Percentiles rank a stretch among this genome's conserved stretches.
These are phyloP conservation scores for Tamandua tetradactyla DNA, from an alignment of 2,797 vertebrate species.

Conservation along the genomic window DNA sequence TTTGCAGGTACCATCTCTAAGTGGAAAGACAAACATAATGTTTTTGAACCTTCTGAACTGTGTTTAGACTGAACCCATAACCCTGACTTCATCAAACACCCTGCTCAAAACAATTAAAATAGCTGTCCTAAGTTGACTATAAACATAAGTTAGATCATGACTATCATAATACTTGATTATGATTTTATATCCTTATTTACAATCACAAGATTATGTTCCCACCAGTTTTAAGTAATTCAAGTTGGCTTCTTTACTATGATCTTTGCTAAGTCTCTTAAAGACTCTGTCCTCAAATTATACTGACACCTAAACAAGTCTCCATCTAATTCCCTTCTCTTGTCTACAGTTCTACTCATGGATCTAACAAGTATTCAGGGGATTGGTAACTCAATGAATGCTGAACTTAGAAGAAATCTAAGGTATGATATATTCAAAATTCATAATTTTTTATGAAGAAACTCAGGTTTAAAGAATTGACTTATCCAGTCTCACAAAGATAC, in stretches of 20 bases:
- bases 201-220: background rate
- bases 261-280: background rate
- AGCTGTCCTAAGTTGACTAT: background rate
- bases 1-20: no score
- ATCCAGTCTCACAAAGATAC: background rate
- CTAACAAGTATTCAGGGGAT: background rate
- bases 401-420: background rate
- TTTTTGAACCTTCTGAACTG: no score
- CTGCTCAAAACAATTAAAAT: background rate
- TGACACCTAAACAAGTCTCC: background rate
- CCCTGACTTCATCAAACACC: background rate
- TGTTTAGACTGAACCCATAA: no score
- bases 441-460: constrained; percentile 5
- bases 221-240: background rate
- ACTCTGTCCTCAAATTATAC: background rate
- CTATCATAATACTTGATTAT: background rate
- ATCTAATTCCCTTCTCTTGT: background rate
- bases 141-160: background rate
- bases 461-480: background rate
- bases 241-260: background rate
- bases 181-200: background rate
- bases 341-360: background rate
- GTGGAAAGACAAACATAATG: no score
- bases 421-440: background rate
- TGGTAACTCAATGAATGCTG: background rate